Base-by-base conservation (phyloP, 2,888 invertebrate species). In the Adela reaumurella region DNA sequence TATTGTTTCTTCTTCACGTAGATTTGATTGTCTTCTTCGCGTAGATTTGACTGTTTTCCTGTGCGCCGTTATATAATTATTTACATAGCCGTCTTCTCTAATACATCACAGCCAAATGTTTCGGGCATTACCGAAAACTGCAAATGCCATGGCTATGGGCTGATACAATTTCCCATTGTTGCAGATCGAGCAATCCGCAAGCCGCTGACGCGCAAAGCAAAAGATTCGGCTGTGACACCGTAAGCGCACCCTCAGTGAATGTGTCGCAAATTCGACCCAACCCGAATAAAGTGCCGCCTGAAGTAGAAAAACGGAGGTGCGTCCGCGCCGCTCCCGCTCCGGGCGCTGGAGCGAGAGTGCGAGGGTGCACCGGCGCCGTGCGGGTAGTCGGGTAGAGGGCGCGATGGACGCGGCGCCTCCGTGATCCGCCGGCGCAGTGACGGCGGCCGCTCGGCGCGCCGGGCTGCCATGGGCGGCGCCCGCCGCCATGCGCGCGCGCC, bases 381-480 rank as follows among this genome's bases (percentile, higher is more conserved):
- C 24, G 24, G 24, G 24, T 24, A 24, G 24, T 24, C 35, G 35
- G 11, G 35, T 35, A 8, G n/a, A n/a, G 74, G 69, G 68, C 68
- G 74, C 74, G 68, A 74, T 74, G 76, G 76, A 73, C 76, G 77
- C 74, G 76, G 78, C 76, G 78, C 73, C 73, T 68, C 70, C 72
- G 50, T 49, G 51, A 52, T 51, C 43, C 47, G 47, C 46, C 54
- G 49, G 52, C 50, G 50, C 50, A 49, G 55, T 53, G 52, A 56
- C 56, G 76, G 76, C 68, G 68, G 60, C 66, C 66, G 73, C 74
- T 74, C 54, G 56, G 54, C 57, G 55, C 53, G 35, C 48, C 49
- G 52, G 55, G 56, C 55, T 59, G 57, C 57, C 59, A 56, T 55
- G 58, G 57, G 55, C 59, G 56, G 57, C 52, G 55, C 53, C 50